phyloP scores from a whole-genome alignment of 2,888 invertebrate species.

The Drosophila planitibia region DNA sequence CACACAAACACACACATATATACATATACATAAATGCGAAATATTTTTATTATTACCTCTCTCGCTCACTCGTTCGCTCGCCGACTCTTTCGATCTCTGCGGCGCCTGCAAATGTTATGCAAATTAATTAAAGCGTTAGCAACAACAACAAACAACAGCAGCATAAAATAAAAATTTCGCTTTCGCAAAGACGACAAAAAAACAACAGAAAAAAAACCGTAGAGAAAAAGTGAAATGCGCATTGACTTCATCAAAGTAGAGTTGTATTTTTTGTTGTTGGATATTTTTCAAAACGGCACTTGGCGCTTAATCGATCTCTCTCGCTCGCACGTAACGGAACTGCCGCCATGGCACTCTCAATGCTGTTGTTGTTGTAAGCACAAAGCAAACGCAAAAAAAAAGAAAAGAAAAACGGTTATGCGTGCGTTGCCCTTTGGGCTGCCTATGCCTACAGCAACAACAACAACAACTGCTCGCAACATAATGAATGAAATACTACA shows the following conservation, averaged over 20 bases:
- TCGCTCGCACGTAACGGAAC: constrained; percentile 69
- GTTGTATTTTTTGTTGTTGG: constrained; percentile 50
- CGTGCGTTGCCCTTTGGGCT: constrained; percentile 78
- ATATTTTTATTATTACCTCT: constrained; percentile 47
- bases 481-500: constrained; percentile 59
- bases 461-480: constrained; percentile 32
- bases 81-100: constrained; percentile 29
- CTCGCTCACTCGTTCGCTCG: constrained; percentile 33
- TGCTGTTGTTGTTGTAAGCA: constrained; percentile 37
- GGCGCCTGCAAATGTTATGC: constrained; percentile 63
- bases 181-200: constrained; percentile 55
- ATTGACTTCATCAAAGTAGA: constrained; percentile 59
- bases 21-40: constrained; percentile 32
- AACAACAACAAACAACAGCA: constrained; percentile 40
- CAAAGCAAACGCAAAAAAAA: constrained; percentile 56
- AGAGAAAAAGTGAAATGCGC: constrained; percentile 77
- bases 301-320: constrained; percentile 57
- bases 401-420: constrained; percentile 54
- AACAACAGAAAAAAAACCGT: constrained; percentile 29
- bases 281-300: constrained; percentile 71
- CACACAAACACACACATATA: constrained; percentile 5
- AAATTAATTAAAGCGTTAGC: constrained; percentile 65
- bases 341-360: constrained; percentile 36
- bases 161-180: constrained; percentile 67
- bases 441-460: constrained; percentile 26